Evolutionary conservation across 1,140 invertebrate species (phyloP), one percentile per base, ranked within the genome.

Genomic region (Rhyzopertha dominica): DNA sequence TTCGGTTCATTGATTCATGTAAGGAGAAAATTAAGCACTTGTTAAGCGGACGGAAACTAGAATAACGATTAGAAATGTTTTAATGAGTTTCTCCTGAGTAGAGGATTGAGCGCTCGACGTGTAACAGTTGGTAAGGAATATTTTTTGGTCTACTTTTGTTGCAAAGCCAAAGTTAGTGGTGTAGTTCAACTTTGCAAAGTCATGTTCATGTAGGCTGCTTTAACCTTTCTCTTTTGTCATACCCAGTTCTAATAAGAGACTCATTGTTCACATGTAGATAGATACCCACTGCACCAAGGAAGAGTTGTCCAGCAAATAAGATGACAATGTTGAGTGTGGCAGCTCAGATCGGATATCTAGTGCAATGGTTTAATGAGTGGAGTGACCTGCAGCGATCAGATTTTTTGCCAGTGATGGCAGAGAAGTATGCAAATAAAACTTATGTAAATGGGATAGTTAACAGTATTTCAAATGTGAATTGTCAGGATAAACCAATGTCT

Each of bases 291-390:
- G 37, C 31, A 35, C 5, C 20, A 10, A 23, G 14, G 8, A 13
- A 31, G 37, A 37, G 38, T 22, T 23, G 14, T 17, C 29, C 26
- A 32, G 32, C 29, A 12, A 14, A 8, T n/a, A 54, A 55, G 36
- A 65, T 65, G 62, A 56, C 54, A n/a, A 53, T 60, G 39, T 36
- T 65, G 30, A 63, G 58, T 54, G 47, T 56, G n/a, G 80, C 84
- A 59, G 80, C 80, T 5, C 85, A 91, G 66, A 66, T 90, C 37
- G 74, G 83, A 34, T 90, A 90, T 62, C 68, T 90, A 39, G 65
- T 86, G 22, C 80, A 87, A 62, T 94, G 90, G 90, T 94, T 94
- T 66, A 74, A 79, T 57, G 86, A 91, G 63, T 93, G 88, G 79
- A 91, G 87, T 61, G 83, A 88, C 54, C 75, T 91, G 68, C 88